Conservation (phyloP, 2,888 invertebrate genomes). For the Rhyacophila evoluta region DNA sequence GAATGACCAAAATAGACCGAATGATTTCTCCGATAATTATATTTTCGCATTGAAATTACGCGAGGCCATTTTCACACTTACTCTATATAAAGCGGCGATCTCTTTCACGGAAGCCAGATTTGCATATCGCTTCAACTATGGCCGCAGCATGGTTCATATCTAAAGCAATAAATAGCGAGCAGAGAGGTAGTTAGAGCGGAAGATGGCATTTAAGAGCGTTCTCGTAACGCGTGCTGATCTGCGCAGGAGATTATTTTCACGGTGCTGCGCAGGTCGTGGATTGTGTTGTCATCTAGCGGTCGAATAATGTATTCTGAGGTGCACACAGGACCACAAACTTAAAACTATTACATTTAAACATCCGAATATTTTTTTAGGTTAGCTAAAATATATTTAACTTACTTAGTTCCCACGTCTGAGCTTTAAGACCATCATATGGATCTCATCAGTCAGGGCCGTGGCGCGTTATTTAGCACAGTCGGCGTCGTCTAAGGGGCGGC, state of each 20-base stretch:
- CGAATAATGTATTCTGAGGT: neutral
- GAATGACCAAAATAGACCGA: slow-evolving; percentile 1
- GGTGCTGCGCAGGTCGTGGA: slow-evolving; percentile 34
- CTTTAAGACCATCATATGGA: too few relatives aligned
- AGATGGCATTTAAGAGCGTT: slow-evolving; percentile 23
- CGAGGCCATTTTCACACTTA: neutral
- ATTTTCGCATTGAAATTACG: neutral
- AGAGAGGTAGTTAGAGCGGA: neutral
- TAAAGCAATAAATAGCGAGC: slow-evolving; percentile 26
- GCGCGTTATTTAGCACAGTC: too few relatives aligned
- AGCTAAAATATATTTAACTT: too few relatives aligned
- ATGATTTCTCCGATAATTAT: neutral
- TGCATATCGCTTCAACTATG: slow-evolving; percentile 33
- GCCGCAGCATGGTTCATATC: slow-evolving; percentile 28
- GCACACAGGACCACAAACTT: neutral
- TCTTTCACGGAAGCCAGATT: slow-evolving; percentile 35
- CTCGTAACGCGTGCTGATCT: slow-evolving; percentile 42
- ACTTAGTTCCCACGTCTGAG: too few relatives aligned
- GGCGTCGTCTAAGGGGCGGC: too few relatives aligned
- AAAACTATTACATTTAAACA: too few relatives aligned
- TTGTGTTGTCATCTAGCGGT: slow-evolving; percentile 48
- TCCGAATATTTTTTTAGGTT: too few relatives aligned
- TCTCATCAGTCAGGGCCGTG: too few relatives aligned
- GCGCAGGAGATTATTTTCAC: slow-evolving; percentile 42
- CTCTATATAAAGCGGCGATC: neutral